Percentiles rank a stretch among this genome's conserved stretches.
Conservation (phyloP, 2,797 vertebrate genomes). For the Buphagus erythrorhynchus region DNA sequence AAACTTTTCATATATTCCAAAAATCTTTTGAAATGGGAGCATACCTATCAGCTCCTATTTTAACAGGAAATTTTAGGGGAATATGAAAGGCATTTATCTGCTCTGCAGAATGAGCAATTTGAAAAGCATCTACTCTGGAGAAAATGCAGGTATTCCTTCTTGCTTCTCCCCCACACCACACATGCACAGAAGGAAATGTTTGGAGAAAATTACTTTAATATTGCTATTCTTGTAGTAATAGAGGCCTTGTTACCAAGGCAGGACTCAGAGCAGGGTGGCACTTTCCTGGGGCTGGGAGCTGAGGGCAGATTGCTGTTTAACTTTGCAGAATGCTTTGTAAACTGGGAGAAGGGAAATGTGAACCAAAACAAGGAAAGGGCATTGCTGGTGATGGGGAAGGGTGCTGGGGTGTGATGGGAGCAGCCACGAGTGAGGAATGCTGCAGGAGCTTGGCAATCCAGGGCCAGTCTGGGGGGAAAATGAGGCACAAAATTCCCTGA, state of each 20-base stretch:
- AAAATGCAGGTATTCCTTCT: not conserved
- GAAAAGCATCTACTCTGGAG: not conserved
- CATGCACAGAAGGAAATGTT: not conserved
- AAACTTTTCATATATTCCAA: not conserved
- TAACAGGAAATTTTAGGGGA: not conserved
- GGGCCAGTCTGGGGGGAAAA: not conserved
- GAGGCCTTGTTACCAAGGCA: not conserved
- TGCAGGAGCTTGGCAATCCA: not conserved
- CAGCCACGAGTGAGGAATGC: accelerated
- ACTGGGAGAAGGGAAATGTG: not conserved
- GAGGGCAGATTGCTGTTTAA: not conserved
- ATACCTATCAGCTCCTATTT: not conserved
- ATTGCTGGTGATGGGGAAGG: not conserved
- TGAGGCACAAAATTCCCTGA: not conserved
- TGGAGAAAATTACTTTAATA: constrained; percentile 60
- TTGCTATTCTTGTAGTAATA: not conserved
- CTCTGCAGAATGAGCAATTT: constrained; percentile 7
- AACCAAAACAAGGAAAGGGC: not conserved
- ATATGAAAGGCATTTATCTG: not conserved
- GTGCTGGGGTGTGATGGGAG: accelerated
- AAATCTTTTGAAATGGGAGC: not conserved
- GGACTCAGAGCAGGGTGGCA: not conserved
- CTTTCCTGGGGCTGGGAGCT: not conserved
- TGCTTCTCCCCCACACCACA: not conserved
- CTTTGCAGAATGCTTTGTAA: not conserved